Base-by-base conservation (phyloP, 2,888 invertebrate genomes). In the Aleiodes leptofemur region DNA sequence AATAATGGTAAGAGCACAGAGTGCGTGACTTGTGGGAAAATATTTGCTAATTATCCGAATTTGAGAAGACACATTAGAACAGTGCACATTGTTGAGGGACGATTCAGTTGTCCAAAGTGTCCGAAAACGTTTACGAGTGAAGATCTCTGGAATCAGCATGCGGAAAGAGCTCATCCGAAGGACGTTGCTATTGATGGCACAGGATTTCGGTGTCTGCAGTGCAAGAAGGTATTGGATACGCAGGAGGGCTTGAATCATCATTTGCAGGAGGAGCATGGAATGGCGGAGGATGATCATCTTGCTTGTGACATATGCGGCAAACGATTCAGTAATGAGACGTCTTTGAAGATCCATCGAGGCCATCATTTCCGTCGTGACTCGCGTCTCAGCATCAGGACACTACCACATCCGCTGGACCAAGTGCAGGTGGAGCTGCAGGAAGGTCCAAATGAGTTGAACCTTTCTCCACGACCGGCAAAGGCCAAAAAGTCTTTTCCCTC, bases 271-370 rank as follows among this genome's bases (percentile, higher is more conserved):
- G 81, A 82, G 0, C 89, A 89, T 16, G 84, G 82, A 0, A 73
- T 79, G 11, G 78, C 73, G 11, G 76, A 76, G 50, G 77, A 90
- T 6, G 86, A 90, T 50, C 86, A 91, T 77, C 92, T 92, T 82
- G 91, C 91, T 86, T 94, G 94, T 81, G 92, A 92, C 80, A 91
- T 93, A 70, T 94, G 94, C 80, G 92, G 92, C 1, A 93, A 93
- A 78, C 90, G 91, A 0, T 92, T 94, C 69, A 91, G 91, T 76
- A 93, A 94, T 13, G 93, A 93, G 29, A 89, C 91, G 16, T 93
- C 94, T 11, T 86, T 94, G 38, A 93, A 92, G 69, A 94, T 90
- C 89, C 94, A 92, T 88, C 91, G 88, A 88, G 93, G 91, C 86
- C 93, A 85, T 90, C 94, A 89, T 90, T 93, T 89, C 87, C 92